These are phyloP conservation scores for Leptoteleia sp. DNA, from an alignment of 1,140 invertebrate species.

Conservation along the genomic window DNA sequence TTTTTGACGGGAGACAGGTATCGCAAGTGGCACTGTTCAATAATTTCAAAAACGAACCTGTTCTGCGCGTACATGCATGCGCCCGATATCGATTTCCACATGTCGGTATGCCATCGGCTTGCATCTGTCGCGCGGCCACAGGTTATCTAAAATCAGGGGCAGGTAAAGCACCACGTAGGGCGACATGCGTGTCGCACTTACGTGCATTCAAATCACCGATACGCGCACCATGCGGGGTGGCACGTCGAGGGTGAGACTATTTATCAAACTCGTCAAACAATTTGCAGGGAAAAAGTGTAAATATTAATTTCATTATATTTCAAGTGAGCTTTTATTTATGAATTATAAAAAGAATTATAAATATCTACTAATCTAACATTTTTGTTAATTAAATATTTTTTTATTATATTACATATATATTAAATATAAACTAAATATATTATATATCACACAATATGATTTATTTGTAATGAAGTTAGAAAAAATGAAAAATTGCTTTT, in stretches of 20 bases:
- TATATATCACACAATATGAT: too few relatives aligned
- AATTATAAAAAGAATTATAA: too few relatives aligned
- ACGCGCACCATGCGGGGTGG: slow-evolving; percentile 9
- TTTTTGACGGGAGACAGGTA: slow-evolving; percentile 44
- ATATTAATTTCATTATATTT: too few relatives aligned
- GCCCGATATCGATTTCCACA: slow-evolving; percentile 68
- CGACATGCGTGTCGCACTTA: slow-evolving; percentile 23
- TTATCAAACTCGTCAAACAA: slow-evolving; percentile 8
- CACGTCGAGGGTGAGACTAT: slow-evolving; percentile 18
- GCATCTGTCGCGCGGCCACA: slow-evolving; percentile 67
- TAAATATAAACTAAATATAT: too few relatives aligned
- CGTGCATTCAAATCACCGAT: slow-evolving; percentile 52
- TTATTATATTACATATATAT: too few relatives aligned
- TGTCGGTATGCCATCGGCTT: slow-evolving; percentile 67
- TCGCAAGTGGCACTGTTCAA: slow-evolving; percentile 47
- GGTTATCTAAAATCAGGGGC: slow-evolving; percentile 66
- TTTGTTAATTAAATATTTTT: too few relatives aligned
- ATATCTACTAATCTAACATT: too few relatives aligned
- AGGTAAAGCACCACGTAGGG: slow-evolving; percentile 32
- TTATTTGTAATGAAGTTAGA: too few relatives aligned
- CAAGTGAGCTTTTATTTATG: too few relatives aligned
- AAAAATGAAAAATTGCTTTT: too few relatives aligned
- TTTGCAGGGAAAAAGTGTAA: too few relatives aligned
- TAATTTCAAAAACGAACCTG: slow-evolving; percentile 59
- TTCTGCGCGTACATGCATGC: slow-evolving; percentile 36